Percentiles rank a stretch among this genome's conserved stretches.
Evolutionary conservation across 2,797 vertebrate species (phyloP).

Genomic region (Rhinogobio ventralis): DNA sequence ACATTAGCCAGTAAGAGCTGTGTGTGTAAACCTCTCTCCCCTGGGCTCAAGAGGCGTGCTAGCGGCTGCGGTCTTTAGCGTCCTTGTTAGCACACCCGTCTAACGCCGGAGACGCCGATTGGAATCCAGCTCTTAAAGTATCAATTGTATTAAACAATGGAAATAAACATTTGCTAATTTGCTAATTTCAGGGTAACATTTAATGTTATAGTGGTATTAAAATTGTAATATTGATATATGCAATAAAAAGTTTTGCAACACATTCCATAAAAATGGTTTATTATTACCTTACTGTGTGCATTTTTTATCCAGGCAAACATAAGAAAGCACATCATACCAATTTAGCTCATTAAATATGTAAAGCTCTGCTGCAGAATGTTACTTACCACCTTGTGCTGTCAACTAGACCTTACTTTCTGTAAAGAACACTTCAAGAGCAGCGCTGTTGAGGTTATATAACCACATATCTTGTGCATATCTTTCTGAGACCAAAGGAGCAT

Average conservation of each 20-base stretch:
- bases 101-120: too few species aligned
- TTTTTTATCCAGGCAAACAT: background rate
- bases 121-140: background rate
- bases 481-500: background rate
- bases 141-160: background rate
- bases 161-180: background rate
- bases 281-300: background rate
- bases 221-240: background rate
- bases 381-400: conserved; percentile 3
- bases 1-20: too few species aligned
- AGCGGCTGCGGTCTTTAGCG: too few species aligned
- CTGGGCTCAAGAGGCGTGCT: too few species aligned
- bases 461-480: background rate
- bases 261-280: background rate
- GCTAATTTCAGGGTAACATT: background rate
- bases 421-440: background rate
- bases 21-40: too few species aligned
- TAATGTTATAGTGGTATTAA: background rate
- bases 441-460: background rate
- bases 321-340: conserved; percentile 49
- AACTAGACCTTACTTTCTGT: background rate
- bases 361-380: conserved; percentile 32
- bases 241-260: background rate
- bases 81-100: too few species aligned
- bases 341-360: conserved; percentile 70